Percentiles rank a stretch among this genome's conserved stretches.
These are phyloP conservation scores for rat (Rattus norvegicus) DNA, from an alignment of 2,113 vertebrate species.

Conservation along the genomic window GRCr8 NC_086020.1:249011501-249012000, in stretches of 20 bases:
- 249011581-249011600: neutral
- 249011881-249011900: neutral
- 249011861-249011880: neutral
- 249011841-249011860: neutral
- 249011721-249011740: neutral
- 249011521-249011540: constrained; percentile 9
- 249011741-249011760: neutral
- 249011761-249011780: neutral
- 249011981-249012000: neutral
- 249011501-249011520: neutral
- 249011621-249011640: neutral
- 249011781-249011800: neutral
- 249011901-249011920: neutral
- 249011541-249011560: neutral
- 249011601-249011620: neutral
- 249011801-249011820: neutral
- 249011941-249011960: constrained; percentile 15
- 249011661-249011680: neutral
- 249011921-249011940: neutral
- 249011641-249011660: neutral
- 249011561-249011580: neutral
- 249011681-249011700: neutral
- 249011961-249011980: constrained; percentile 36
- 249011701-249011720: neutral
- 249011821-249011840: constrained; percentile 18